A percentile compares a stretch with the other conserved stretches of the same genome.
Evolutionary conservation across 37 sponge, comb jelly and placozoan species (phyloP).

Genomic region (Crambe crambe): DNA sequence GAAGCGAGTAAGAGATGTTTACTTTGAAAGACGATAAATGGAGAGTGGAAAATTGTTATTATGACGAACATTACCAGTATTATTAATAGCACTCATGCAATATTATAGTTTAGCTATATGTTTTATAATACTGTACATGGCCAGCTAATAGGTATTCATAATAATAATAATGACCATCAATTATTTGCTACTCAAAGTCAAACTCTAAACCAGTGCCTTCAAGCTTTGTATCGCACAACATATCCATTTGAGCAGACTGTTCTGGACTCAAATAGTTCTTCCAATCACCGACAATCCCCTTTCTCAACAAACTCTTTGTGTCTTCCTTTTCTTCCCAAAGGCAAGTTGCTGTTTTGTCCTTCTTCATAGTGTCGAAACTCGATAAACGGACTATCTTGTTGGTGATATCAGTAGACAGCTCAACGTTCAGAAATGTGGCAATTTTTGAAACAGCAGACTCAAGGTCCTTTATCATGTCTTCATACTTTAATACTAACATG

Average conservation of each 20-base stretch:
- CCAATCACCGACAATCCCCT: slow-evolving; percentile 68
- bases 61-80: too few relatives aligned
- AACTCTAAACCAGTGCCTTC: slow-evolving; percentile 21
- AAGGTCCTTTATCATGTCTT: slow-evolving; percentile 62
- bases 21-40: slow-evolving; percentile 5
- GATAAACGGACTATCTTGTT: slow-evolving; percentile 14
- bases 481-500: slow-evolving; percentile 57
- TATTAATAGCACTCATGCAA: too few relatives aligned
- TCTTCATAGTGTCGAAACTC: slow-evolving; percentile 54
- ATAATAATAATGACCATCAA: too few relatives aligned
- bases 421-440: slow-evolving; percentile 12
- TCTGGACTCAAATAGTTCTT: slow-evolving; percentile 46
- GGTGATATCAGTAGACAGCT: slow-evolving; percentile 17
- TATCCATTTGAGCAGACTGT: slow-evolving; percentile 39
- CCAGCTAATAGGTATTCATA: too few relatives aligned
- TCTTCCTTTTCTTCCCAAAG: neutral
- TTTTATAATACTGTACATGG: too few relatives aligned
- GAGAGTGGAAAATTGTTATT: too few relatives aligned
- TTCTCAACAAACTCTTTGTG: slow-evolving; percentile 37
- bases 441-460: slow-evolving; percentile 1
- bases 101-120: too few relatives aligned
- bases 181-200: slow-evolving; percentile 9
- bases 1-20: neutral
- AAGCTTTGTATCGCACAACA: slow-evolving; percentile 13
- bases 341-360: slow-evolving; percentile 17